These are phyloP conservation scores for Oxyruncus cristatus DNA, from an alignment of 2,113 vertebrate genomes.

Conservation along the genomic window DNA sequence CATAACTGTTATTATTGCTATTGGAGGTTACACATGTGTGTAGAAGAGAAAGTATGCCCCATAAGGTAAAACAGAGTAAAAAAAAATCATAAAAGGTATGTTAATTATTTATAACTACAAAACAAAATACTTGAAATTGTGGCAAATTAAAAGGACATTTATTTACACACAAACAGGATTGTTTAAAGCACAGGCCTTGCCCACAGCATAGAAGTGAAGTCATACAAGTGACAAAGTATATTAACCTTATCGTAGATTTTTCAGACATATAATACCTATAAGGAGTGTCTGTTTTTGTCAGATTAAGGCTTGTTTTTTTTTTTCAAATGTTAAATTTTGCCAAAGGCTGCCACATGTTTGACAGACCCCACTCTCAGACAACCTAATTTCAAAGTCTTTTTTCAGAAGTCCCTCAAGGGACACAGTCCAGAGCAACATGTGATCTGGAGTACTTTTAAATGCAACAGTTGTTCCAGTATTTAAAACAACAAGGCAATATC, in stretches of 20 bases:
- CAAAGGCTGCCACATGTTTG: neutral
- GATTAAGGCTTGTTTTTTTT: neutral
- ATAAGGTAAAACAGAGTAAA: conserved; percentile 50
- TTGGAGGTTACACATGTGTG: conserved; percentile 50
- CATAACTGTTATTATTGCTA: conserved; percentile 62
- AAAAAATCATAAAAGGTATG: conserved; percentile 64
- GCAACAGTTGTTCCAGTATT: neutral
- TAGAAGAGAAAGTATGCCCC: conserved; percentile 44
- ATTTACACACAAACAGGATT: conserved; percentile 58
- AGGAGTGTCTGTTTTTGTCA: conserved; percentile 11
- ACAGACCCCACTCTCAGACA: neutral
- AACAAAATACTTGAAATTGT: conserved; percentile 64
- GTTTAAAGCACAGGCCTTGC: conserved; percentile 31
- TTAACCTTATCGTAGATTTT: conserved; percentile 28
- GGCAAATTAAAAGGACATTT: conserved; percentile 64
- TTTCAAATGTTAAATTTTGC: neutral
- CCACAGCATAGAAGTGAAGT: neutral
- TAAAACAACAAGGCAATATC: neutral
- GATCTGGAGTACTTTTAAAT: neutral
- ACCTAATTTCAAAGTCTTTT: neutral
- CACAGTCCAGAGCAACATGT: neutral
- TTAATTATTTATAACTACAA: conserved; percentile 64
- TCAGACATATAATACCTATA: conserved; percentile 13
- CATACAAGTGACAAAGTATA: conserved; percentile 9
- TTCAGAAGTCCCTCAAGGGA: neutral